Percentiles rank a stretch among this genome's conserved stretches.
These are phyloP conservation scores for Megalops atlanticus DNA, from an alignment of 2,113 vertebrate species.

Conservation along the genomic window DNA sequence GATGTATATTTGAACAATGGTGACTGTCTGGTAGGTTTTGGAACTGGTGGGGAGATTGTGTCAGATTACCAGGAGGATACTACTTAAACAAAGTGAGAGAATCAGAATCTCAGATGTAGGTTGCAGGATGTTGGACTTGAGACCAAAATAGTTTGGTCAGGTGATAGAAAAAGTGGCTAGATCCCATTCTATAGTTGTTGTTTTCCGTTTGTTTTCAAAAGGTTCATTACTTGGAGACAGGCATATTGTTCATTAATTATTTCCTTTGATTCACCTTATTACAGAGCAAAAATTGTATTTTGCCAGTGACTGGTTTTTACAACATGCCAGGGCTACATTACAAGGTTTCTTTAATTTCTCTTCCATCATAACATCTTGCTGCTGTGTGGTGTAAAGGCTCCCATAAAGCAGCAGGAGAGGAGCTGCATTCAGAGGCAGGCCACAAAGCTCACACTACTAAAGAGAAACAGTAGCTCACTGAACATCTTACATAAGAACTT, in stretches of 20 bases:
- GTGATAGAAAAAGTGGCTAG: no score
- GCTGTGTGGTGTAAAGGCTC: neutral
- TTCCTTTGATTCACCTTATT: no score
- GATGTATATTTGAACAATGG: conserved; percentile 51
- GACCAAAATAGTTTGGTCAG: conserved; percentile 55
- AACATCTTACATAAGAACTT: neutral
- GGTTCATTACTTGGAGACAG: no score
- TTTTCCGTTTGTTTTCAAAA: no score
- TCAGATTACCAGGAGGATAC: conserved; percentile 51
- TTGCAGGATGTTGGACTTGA: conserved; percentile 34
- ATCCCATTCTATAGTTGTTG: conserved; percentile 14
- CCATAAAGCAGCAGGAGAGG: conserved; percentile 36
- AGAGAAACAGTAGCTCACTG: conserved; percentile 12
- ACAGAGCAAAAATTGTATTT: no score
- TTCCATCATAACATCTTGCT: conserved; percentile 19
- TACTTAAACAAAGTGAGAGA: conserved; percentile 44
- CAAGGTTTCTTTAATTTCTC: neutral
- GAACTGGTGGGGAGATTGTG: conserved; percentile 44
- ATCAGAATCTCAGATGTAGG: conserved; percentile 45
- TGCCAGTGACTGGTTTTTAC: no score
- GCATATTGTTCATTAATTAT: no score
- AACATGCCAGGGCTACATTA: no score
- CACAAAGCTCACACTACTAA: conserved; percentile 33
- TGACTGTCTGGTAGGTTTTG: conserved; percentile 51
- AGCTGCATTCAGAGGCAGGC: no score